phyloP scores from a whole-genome alignment of 2,113 vertebrate species.

The Ptychochromis oligacanthus region DNA sequence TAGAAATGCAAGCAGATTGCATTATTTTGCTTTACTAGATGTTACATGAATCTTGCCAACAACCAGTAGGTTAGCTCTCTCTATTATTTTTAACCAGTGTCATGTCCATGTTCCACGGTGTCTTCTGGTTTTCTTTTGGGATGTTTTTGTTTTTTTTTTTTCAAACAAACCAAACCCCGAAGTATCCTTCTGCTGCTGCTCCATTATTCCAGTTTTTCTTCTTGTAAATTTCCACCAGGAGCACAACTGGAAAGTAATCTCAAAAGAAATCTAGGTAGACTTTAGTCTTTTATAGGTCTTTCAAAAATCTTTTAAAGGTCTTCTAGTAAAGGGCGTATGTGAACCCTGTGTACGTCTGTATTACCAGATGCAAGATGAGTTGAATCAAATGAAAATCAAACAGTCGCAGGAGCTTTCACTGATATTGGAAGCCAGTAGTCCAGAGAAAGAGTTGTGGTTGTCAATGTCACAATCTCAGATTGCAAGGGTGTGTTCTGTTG shows the following conservation, averaged over 20 bases:
- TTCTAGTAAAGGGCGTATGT: background rate
- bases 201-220: background rate
- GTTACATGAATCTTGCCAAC: background rate
- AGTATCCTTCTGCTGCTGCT: background rate
- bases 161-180: background rate
- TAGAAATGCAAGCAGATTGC: too few relatives aligned
- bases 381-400: background rate
- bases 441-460: background rate
- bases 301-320: background rate
- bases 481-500: background rate
- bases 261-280: background rate
- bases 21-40: background rate
- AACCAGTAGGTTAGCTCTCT: background rate
- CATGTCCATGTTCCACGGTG: background rate
- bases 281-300: background rate
- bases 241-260: background rate
- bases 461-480: background rate
- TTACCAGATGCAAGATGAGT: background rate
- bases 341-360: background rate
- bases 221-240: background rate
- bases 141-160: background rate
- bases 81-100: background rate
- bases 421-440: background rate
- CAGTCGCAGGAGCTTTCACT: background rate
- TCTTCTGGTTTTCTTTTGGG: background rate